A percentile compares a stretch with the other conserved stretches of the same genome.
Conservation (phyloP, 2,797 vertebrate genomes). For the Distichodus sexfasciatus region DNA sequence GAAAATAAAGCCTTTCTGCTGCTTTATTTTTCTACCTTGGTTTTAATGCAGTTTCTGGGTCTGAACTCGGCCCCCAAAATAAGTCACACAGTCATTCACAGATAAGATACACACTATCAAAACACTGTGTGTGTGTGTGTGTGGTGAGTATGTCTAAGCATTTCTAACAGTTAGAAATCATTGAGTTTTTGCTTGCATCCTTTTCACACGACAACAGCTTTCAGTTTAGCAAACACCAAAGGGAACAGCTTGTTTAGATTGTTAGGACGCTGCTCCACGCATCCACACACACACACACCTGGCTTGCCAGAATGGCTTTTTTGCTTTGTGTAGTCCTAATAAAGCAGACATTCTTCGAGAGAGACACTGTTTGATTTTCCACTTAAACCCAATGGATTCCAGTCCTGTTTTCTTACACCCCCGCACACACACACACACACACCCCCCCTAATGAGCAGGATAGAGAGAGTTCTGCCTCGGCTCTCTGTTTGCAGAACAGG, state of each 20-base stretch:
- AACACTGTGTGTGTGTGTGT: background rate
- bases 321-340: conserved; percentile 34
- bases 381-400: conserved; percentile 48
- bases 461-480: conserved; percentile 35
- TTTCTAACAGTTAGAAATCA: too few species aligned
- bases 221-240: conserved; percentile 11
- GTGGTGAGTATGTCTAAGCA: too few species aligned
- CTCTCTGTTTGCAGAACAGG: conserved; percentile 43
- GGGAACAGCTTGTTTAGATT: conserved; percentile 20
- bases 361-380: conserved; percentile 45
- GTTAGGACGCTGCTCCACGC: background rate
- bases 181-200: conserved; percentile 86
- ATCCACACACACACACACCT: conserved; percentile 7
- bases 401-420: conserved; percentile 37
- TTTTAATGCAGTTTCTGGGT: too few species aligned
- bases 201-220: conserved; percentile 78
- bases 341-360: conserved; percentile 40
- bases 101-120: conserved; percentile 58
- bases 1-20: too few species aligned
- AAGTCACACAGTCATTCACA: background rate
- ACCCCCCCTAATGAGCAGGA: conserved; percentile 30
- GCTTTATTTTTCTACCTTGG: too few species aligned
- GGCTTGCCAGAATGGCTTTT: conserved; percentile 4
- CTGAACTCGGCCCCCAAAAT: too few species aligned
- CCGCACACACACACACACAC: background rate